Evolutionary conservation across 2,888 invertebrate genomes (phyloP), one percentile per base, ranked within the genome.

Genomic region (Schrankia costaestrigalis): DNA sequence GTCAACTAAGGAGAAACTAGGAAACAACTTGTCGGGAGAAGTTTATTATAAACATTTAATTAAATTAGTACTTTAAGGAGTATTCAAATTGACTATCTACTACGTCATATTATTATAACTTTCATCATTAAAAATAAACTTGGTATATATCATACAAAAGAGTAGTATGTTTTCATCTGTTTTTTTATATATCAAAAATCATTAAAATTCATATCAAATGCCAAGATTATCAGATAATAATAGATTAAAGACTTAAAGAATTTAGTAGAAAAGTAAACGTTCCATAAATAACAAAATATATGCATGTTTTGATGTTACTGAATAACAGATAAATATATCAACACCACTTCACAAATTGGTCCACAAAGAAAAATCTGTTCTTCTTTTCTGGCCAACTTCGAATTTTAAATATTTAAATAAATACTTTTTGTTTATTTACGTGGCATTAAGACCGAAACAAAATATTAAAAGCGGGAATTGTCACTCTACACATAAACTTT

Each of bases 401-500:
- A 17, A 5, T 35, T 29, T 17, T 7, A 32, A 21, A 27, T 51
- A 34, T 40, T 40, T 34, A 28, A 32, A 37, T 6, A 11, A 10
- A 30, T 7, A 15, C 27, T 41, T 40, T 26, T 37, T 41, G 19
- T 42, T 34, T 45, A 50, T 56, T 47, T 42, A 43, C 28, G 13
- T 25, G 26, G 30, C 25, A 48, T 46, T 28, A 31, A 27, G 33
- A 34, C 26, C 15, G 4, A 25, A 30, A 37, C 7, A 31, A 31
- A 38, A 40, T 32, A 51, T 37, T 41, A 41, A 35, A 48, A 41
- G 37, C 36, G 39, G 32, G 45, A 48, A 47, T 44, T 46, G 37
- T 47, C 46, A 36, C 41, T 35, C 22, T 41, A 25, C 26, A 42
- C 30, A 32, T 42, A 38, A 43, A 51, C 36, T 49, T 15, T 17